These are phyloP conservation scores for Apodemia hepburni DNA, from an alignment of 2,888 invertebrate genomes.

Conservation along the genomic window DNA sequence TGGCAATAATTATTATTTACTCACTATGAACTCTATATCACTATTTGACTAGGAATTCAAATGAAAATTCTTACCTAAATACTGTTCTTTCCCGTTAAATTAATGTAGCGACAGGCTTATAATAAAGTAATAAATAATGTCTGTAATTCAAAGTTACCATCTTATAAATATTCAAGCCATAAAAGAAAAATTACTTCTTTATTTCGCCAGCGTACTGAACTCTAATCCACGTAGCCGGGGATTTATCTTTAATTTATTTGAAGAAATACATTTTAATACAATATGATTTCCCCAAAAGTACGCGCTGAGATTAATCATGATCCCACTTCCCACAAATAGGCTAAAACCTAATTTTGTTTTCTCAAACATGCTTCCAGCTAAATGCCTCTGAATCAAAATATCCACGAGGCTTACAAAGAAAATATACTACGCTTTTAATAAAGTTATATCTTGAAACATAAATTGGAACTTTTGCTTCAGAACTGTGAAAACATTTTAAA, in stretches of 20 bases:
- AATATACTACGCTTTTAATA: slow-evolving; percentile 34
- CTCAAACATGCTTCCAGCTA: slow-evolving; percentile 58
- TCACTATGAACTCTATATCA: too few relatives aligned
- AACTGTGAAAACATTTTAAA: slow-evolving; percentile 10
- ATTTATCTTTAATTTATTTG: slow-evolving; percentile 24
- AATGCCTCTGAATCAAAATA: slow-evolving; percentile 48
- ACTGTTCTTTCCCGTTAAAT: not conserved
- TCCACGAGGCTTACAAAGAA: slow-evolving; percentile 16
- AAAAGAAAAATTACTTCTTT: slow-evolving; percentile 7
- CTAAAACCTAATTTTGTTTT: slow-evolving; percentile 67
- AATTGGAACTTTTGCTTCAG: slow-evolving; percentile 17
- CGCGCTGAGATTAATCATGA: slow-evolving; percentile 65
- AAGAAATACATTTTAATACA: slow-evolving; percentile 26
- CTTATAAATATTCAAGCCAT: slow-evolving; percentile 7
- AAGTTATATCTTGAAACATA: slow-evolving; percentile 26
- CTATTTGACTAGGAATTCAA: too few relatives aligned
- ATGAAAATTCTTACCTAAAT: too few relatives aligned
- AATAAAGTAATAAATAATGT: slow-evolving; percentile 7
- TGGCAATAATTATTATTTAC: too few relatives aligned
- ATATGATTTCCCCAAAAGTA: slow-evolving; percentile 45
- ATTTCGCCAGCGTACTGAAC: slow-evolving; percentile 12
- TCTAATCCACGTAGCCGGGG: slow-evolving; percentile 13
- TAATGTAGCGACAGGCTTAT: not conserved
- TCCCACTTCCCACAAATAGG: slow-evolving; percentile 56
- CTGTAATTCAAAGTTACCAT: not conserved